Evolutionary conservation across 2,113 vertebrate species (phyloP).

Genomic region (Labrus mixtus): DNA sequence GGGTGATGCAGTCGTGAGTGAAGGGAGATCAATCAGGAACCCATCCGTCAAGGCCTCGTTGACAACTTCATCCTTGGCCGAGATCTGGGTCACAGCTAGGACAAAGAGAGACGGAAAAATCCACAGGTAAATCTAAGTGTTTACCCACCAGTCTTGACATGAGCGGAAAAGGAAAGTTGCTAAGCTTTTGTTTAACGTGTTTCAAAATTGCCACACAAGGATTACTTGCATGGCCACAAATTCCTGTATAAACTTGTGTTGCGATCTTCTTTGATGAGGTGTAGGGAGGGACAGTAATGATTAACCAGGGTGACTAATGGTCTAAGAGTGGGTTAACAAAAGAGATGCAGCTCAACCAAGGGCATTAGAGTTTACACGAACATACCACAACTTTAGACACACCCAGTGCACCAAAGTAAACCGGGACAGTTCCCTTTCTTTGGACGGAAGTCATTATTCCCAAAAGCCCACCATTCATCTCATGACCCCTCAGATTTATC

Average conservation of each 20-base stretch:
- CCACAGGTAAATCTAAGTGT: slow-evolving; percentile 50
- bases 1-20: slow-evolving; percentile 17
- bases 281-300: slow-evolving; percentile 54
- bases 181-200: neutral
- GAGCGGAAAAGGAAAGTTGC: slow-evolving; percentile 60
- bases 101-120: slow-evolving; percentile 43
- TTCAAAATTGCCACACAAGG: slow-evolving; percentile 8
- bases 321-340: slow-evolving; percentile 35
- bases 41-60: slow-evolving; percentile 56
- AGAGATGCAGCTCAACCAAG: slow-evolving; percentile 25
- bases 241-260: slow-evolving; percentile 65
- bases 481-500: neutral
- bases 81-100: slow-evolving; percentile 50
- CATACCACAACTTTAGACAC: slow-evolving; percentile 23
- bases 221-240: slow-evolving; percentile 3
- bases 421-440: neutral
- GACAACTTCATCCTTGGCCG: slow-evolving; percentile 23
- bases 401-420: slow-evolving; percentile 12
- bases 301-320: slow-evolving; percentile 66
- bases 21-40: slow-evolving; percentile 34
- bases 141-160: slow-evolving; percentile 42
- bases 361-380: slow-evolving; percentile 23
- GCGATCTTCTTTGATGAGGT: slow-evolving; percentile 41
- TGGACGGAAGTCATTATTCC: slow-evolving; percentile 4
- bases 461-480: neutral